Evolutionary conservation across 2,888 invertebrate species (phyloP).

Genomic region (Ochropacha duplaris): DNA sequence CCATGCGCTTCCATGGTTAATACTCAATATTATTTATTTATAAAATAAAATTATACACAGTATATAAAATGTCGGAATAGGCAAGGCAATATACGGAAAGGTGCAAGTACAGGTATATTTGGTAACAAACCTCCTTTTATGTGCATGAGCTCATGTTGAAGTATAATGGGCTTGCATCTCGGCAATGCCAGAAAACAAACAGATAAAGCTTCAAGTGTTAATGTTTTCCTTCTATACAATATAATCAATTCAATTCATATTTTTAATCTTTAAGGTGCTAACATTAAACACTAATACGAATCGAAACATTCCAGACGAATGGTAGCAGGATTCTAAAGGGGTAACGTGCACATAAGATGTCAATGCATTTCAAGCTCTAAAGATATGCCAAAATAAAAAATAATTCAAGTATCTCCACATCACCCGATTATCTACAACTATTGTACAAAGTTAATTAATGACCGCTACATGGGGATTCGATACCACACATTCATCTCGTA

Average conservation of each 20-base stretch:
- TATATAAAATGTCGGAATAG: constrained; percentile 58
- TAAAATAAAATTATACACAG: constrained; percentile 45
- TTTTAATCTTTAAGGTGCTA: constrained; percentile 45
- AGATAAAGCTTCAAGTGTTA: constrained; percentile 76
- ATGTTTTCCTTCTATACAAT: constrained; percentile 51
- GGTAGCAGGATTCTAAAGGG: constrained; percentile 33
- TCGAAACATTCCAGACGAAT: constrained; percentile 38
- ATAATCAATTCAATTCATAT: constrained; percentile 34
- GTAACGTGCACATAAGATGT: constrained; percentile 50
- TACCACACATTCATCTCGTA: constrained; percentile 68
- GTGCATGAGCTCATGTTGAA: constrained; percentile 50
- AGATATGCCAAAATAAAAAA: constrained; percentile 57
- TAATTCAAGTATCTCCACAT: constrained; percentile 57
- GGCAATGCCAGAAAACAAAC: constrained; percentile 83
- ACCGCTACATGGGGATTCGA: constrained; percentile 62
- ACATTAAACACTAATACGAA: constrained; percentile 42
- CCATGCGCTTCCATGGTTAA: constrained; percentile 77
- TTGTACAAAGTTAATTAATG: constrained; percentile 54
- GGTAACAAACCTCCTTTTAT: constrained; percentile 36
- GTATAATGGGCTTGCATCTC: constrained; percentile 62
- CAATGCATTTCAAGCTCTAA: constrained; percentile 55
- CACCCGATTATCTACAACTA: constrained; percentile 58
- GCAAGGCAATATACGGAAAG: constrained; percentile 74
- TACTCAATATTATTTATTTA: constrained; percentile 52
- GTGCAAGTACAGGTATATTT: constrained; percentile 66